A percentile compares a stretch with the other conserved stretches of the same genome.
These are phyloP conservation scores for cat (Felis catus) DNA, from an alignment of 2,113 vertebrate species.

Conservation along the genomic window F.catus_Fca126_mat1.0 CM031427.1:22294501-22295000, in stretches of 20 bases:
- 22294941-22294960: not conserved
- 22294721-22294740: not conserved
- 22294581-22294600: not conserved
- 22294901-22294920: not conserved
- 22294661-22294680: not conserved
- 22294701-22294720: not conserved
- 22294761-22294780: not conserved
- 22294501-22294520: not conserved
- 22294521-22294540: not conserved
- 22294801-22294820: not conserved
- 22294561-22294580: not conserved
- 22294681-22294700: not conserved
- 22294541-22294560: not conserved
- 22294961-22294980: not conserved
- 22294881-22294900: not conserved
- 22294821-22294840: not conserved
- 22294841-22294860: not conserved
- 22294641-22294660: not conserved
- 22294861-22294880: not conserved
- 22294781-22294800: not conserved
- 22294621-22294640: too few species aligned
- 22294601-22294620: not conserved
- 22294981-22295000: not conserved
- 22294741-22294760: not conserved
- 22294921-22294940: not conserved